These are phyloP conservation scores for Mongoloraphidia duomilia DNA, from an alignment of 2,888 invertebrate species.

Conservation along the genomic window DNA sequence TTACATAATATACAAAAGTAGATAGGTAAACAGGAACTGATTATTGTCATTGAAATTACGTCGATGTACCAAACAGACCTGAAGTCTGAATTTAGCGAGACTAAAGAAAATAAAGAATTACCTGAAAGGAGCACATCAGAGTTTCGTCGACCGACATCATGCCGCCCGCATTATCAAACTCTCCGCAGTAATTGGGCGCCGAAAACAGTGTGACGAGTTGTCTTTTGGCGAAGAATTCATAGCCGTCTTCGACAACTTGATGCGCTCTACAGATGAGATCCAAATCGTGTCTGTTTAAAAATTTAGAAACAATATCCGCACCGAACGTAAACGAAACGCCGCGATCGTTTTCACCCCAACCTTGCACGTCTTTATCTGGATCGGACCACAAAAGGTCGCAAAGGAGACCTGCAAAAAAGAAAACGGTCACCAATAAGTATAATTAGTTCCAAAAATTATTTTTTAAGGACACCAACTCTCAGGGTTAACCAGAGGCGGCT, in stretches of 20 bases:
- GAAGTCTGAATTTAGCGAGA: too few relatives aligned
- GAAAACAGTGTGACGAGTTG: conserved; percentile 97
- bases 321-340: conserved; percentile 98
- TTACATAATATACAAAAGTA: too few relatives aligned
- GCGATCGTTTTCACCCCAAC: conserved; percentile 96
- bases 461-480: too few relatives aligned
- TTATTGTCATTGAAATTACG: too few relatives aligned
- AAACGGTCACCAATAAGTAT: not conserved
- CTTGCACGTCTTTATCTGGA: conserved; percentile 86
- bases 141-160: conserved; percentile 99
- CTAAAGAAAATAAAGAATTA: conserved; percentile 25
- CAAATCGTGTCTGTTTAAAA: conserved; percentile 89
- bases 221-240: conserved; percentile 97
- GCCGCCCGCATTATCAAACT: conserved; percentile 97
- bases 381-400: conserved; percentile 98
- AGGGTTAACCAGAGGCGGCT: too few relatives aligned
- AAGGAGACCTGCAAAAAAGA: conserved; percentile 51
- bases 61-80: too few relatives aligned
- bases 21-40: too few relatives aligned
- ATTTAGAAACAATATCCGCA: conserved; percentile 92
- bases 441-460: too few relatives aligned
- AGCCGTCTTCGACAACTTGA: conserved; percentile 97
- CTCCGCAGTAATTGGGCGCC: conserved; percentile 97
- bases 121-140: conserved; percentile 99
- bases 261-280: conserved; percentile 96